Evolutionary conservation across 2,888 invertebrate species (phyloP).

Genomic region (Oscheius sp.): DNA sequence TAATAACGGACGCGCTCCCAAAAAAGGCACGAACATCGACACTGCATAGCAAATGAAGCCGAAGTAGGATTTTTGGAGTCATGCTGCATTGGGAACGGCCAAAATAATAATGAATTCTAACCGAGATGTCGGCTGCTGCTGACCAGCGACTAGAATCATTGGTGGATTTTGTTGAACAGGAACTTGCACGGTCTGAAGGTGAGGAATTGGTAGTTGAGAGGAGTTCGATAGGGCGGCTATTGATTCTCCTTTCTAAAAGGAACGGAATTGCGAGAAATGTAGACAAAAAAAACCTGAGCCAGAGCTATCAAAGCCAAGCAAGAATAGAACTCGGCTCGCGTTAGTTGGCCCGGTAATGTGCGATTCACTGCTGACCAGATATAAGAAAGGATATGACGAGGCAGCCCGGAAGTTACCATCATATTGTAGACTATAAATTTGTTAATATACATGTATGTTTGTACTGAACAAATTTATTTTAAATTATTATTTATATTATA

Average conservation of each 20-base stretch:
- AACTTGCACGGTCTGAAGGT: constrained; percentile 48
- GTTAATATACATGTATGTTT: not conserved
- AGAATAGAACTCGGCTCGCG: constrained; percentile 72
- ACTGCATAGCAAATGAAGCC: not conserved
- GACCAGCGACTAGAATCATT: not conserved
- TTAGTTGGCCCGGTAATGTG: constrained; percentile 72
- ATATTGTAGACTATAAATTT: constrained; percentile 72
- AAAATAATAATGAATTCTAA: not conserved
- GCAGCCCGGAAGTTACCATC: constrained; percentile 72
- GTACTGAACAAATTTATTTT: too few relatives aligned
- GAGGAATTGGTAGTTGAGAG: constrained; percentile 61
- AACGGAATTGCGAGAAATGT: not conserved
- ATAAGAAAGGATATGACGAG: constrained; percentile 72
- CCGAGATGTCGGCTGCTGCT: not conserved
- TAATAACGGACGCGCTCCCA: too few relatives aligned
- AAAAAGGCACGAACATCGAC: too few relatives aligned
- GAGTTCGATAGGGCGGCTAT: constrained; percentile 58
- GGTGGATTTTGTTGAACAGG: not conserved
- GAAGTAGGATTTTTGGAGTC: too few relatives aligned
- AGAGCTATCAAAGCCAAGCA: constrained; percentile 73
- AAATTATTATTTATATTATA: not conserved
- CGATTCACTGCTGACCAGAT: constrained; percentile 73
- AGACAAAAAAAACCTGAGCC: constrained; percentile 71
- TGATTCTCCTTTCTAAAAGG: constrained; percentile 45
- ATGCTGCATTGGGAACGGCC: not conserved